Conservation (phyloP, 2,797 vertebrate genomes). For the Astyanax mexicanus region DNA sequence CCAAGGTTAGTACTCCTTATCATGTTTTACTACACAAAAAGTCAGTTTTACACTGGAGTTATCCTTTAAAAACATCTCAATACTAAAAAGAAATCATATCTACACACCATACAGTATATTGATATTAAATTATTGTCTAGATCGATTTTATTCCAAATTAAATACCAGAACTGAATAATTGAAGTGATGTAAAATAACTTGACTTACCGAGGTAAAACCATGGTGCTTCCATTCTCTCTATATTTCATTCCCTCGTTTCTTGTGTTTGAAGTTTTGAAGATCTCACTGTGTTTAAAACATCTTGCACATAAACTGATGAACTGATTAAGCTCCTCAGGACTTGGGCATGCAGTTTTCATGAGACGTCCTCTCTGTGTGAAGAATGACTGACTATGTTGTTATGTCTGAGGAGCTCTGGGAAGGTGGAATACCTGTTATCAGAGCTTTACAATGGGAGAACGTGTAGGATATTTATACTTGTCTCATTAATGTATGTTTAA, state of each 20-base stretch:
- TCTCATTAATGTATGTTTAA: conserved; percentile 8
- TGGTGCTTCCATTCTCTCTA: conserved; percentile 20
- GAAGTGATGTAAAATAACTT: neutral
- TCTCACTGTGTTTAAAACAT: conserved; percentile 42
- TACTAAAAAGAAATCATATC: no score
- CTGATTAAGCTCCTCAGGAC: neutral
- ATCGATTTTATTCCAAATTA: no score
- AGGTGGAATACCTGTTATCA: conserved; percentile 19
- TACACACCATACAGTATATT: no score
- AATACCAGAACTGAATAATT: conserved; percentile 5
- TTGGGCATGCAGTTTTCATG: conserved; percentile 28
- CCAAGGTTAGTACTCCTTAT: no score
- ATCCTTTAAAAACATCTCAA: no score
- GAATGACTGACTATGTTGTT: neutral
- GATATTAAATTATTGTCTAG: no score
- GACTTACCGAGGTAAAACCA: neutral
- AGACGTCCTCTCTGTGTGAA: conserved; percentile 13
- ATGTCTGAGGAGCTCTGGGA: conserved; percentile 16
- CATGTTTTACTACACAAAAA: no score
- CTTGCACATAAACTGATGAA: conserved; percentile 29
- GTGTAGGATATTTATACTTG: conserved; percentile 36
- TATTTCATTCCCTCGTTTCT: conserved; percentile 19
- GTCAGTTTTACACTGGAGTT: no score
- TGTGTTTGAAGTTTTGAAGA: conserved; percentile 7
- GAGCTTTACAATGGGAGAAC: conserved; percentile 10